Conservation (phyloP, 2,113 vertebrate genomes). For the human (Homo sapiens) region GRCh38 chrX:150252501-150253000, state of each 20-base stretch:
- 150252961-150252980: constrained; percentile 25
- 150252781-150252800: not conserved
- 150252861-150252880: not conserved
- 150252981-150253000: not conserved
- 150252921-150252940: constrained; percentile 15
- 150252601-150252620: not conserved
- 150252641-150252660: not conserved
- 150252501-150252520: not conserved
- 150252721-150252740: constrained; percentile 9
- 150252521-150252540: not conserved
- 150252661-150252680: not conserved
- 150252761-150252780: not conserved
- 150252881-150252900: not conserved
- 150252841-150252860: not conserved
- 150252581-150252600: not conserved
- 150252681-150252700: not conserved
- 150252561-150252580: not conserved
- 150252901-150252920: not conserved
- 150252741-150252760: not conserved
- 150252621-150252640: not conserved
- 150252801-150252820: not conserved
- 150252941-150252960: not conserved
- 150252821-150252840: not conserved
- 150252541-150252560: not conserved
- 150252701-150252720: not conserved